A percentile compares a stretch with the other conserved stretches of the same genome.
Conservation (phyloP, 2,888 invertebrate genomes). For the Cremastobaeus sp. region DNA sequence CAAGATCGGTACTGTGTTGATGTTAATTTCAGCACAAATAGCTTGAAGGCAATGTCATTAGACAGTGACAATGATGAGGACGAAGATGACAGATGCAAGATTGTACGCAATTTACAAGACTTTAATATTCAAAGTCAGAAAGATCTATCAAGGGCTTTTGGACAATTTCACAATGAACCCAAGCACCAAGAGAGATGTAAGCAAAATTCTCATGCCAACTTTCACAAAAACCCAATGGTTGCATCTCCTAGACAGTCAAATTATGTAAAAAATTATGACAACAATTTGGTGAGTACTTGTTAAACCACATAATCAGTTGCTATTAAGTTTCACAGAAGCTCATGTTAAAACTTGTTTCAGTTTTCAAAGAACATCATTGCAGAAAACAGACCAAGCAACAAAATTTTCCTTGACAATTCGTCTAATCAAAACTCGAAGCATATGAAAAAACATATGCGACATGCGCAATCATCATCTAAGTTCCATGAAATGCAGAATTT, state of each 20-base stretch:
- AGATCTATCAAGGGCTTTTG: too few species aligned
- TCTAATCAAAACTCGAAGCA: not conserved
- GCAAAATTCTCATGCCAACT: too few species aligned
- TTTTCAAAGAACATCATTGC: not conserved
- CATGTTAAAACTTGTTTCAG: not conserved
- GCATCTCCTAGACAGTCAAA: too few species aligned
- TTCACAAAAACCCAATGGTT: too few species aligned
- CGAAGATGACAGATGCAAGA: not conserved
- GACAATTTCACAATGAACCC: too few species aligned
- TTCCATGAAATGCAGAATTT: constrained; percentile 20
- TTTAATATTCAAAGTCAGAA: not conserved
- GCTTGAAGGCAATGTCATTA: not conserved
- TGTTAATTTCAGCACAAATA: constrained; percentile 1
- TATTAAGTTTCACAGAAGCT: too few species aligned
- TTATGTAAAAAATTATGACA: too few species aligned
- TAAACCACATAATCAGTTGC: not conserved
- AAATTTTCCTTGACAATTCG: not conserved
- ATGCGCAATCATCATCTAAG: not conserved
- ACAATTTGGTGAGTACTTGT: not conserved
- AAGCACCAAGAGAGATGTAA: too few species aligned
- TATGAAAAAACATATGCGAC: not conserved
- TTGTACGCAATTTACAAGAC: not conserved
- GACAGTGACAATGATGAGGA: not conserved
- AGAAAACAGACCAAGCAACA: not conserved
- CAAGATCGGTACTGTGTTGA: too few species aligned